These are phyloP conservation scores for Diaperis boleti DNA, from an alignment of 2,888 invertebrate species.

Conservation along the genomic window DNA sequence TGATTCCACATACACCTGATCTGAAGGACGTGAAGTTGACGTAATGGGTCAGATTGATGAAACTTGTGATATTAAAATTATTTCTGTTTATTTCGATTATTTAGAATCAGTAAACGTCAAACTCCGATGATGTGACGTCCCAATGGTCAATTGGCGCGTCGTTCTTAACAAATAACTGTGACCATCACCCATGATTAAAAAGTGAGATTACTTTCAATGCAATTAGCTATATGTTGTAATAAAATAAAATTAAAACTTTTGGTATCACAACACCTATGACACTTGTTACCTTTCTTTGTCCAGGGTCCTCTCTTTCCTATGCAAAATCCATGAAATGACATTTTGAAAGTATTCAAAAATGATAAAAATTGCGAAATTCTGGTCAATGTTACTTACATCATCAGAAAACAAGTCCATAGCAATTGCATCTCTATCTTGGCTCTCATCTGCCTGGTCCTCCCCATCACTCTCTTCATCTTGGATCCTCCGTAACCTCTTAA, in stretches of 20 bases:
- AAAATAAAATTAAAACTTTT: constrained; percentile 5
- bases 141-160: too few species aligned
- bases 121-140: too few species aligned
- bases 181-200: too few species aligned
- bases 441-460: constrained; percentile 83
- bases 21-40: too few species aligned
- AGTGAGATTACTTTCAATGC: too few species aligned
- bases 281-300: constrained; percentile 49
- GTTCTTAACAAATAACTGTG: too few species aligned
- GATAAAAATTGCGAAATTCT: background rate
- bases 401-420: constrained; percentile 92
- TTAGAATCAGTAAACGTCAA: too few species aligned
- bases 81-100: too few species aligned
- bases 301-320: constrained; percentile 58
- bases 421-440: constrained; percentile 87
- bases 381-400: constrained; percentile 80
- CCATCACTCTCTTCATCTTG: constrained; percentile 94
- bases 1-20: too few species aligned
- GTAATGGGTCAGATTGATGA: too few species aligned
- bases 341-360: constrained; percentile 1
- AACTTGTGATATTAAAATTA: too few species aligned
- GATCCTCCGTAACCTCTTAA: constrained; percentile 85
- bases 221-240: too few species aligned
- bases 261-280: constrained; percentile 9
- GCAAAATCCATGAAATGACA: constrained; percentile 27